These are phyloP conservation scores for Thamnophis sirtalis DNA, from an alignment of 2,113 vertebrate species.

Conservation along the genomic window DNA sequence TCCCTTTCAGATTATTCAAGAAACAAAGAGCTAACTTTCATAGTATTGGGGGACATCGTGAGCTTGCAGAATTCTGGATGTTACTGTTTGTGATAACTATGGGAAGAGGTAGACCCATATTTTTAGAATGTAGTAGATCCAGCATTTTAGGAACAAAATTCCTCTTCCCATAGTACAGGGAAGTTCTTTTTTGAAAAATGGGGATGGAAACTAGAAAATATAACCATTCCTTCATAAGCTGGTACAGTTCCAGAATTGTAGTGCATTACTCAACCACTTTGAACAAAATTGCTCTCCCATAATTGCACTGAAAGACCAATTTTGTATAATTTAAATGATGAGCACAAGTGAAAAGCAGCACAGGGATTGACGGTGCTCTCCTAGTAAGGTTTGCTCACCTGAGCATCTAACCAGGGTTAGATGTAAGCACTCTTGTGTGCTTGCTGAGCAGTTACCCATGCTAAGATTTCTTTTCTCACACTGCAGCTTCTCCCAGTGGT, in stretches of 20 bases:
- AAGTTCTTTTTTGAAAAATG: not conserved
- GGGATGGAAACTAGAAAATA: not conserved
- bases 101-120: not conserved
- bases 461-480: fast-evolving
- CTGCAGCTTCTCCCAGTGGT: constrained; percentile 41
- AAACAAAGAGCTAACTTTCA: not conserved
- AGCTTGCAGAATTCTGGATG: not conserved
- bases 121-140: not conserved
- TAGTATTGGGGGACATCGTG: not conserved
- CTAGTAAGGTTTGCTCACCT: constrained; percentile 46
- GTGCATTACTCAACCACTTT: not conserved
- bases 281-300: not conserved
- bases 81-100: not conserved
- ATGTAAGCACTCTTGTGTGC: fast-evolving
- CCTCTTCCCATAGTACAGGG: not conserved
- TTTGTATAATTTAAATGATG: not conserved
- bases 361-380: not conserved
- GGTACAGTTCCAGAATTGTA: not conserved
- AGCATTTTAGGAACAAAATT: not conserved
- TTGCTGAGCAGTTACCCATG: constrained; percentile 40
- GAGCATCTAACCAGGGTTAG: constrained; percentile 58
- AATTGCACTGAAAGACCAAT: not conserved
- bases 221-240: not conserved
- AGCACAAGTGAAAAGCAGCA: not conserved
- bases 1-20: not conserved